Base-by-base conservation (phyloP, 35 echinoderm and acorn worm genomes). In the Apostichopus californicus region DNA sequence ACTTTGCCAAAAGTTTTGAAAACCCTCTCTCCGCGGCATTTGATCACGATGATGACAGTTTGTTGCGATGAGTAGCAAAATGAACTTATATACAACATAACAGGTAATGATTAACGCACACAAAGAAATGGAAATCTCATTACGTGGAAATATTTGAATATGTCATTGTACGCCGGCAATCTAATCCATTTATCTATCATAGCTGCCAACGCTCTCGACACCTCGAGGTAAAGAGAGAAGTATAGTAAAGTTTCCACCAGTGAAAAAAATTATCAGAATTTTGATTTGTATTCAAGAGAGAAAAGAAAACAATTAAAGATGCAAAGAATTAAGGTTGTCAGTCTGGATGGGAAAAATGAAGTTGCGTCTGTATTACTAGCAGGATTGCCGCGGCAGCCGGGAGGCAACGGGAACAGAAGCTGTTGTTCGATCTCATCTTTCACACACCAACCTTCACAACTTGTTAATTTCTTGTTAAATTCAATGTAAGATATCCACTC, bases 391-490 rank as follows among this genome's bases (percentile, higher is more conserved):
- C 55, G 20, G 56, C 21, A 58, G 81, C 81, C 57, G 18, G 6
- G 21, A 59, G 81, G 81, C 81, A 59, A 56, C 14, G 81, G 56
- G 81, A 85, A 85, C 81, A 85, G 81, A 85, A 58, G 57, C 57
- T 85, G 55, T 85, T 85, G 54, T 56, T 58, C n/a, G 55, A 59
- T 85, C 81, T 85, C 81, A 85, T 85, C 81, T 85, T 85, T 85
- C 81, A 85, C 81, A 85, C 81, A 59, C 55, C 81, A 85, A 85
- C 81, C 57, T 59, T 85, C 81, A 85, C 55, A 85, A 85, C 81
- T 85, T 85, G 81, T 85, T 85, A 85, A 85, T 85, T 85, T 85
- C 81, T 85, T 85, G 81, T 85, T 85, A 85, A 85, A 85, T 85
- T 85, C 81, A 85, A 85, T 85, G 81, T 85, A 85, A 85, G 81